Evolutionary conservation across 2,113 vertebrate species (phyloP).

Genomic region (Pachyramphus minor): DNA sequence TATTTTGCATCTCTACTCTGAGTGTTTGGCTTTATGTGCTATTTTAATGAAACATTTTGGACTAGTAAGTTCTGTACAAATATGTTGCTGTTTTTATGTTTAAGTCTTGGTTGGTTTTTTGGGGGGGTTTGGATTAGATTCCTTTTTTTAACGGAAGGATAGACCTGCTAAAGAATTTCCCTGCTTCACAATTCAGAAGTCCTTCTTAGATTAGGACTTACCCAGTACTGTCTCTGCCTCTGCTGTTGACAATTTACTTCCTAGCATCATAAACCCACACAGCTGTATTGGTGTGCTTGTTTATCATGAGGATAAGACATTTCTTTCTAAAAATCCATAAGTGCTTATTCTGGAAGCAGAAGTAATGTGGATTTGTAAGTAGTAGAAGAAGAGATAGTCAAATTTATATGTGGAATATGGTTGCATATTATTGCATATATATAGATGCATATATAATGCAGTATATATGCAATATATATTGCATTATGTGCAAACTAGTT

Average conservation of each 20-base stretch:
- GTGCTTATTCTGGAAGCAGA: neutral
- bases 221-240: neutral
- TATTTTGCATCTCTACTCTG: neutral
- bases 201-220: neutral
- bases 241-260: neutral
- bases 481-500: neutral
- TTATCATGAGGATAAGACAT: neutral
- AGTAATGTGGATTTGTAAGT: neutral
- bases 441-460: no score
- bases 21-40: neutral
- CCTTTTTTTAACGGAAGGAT: neutral
- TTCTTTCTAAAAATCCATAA: neutral
- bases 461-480: no score
- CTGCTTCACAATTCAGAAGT: neutral
- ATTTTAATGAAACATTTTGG: neutral
- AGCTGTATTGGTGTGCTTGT: neutral
- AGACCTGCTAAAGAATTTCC: neutral
- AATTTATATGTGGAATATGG: no score
- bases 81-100: neutral
- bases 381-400: neutral
- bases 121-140: neutral
- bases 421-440: no score
- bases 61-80: neutral
- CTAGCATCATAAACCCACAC: neutral
- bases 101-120: neutral